Percentiles rank a stretch among this genome's conserved stretches.
phyloP scores from a whole-genome alignment of 2,888 invertebrate species.

The Trissoscelio sp. region DNA sequence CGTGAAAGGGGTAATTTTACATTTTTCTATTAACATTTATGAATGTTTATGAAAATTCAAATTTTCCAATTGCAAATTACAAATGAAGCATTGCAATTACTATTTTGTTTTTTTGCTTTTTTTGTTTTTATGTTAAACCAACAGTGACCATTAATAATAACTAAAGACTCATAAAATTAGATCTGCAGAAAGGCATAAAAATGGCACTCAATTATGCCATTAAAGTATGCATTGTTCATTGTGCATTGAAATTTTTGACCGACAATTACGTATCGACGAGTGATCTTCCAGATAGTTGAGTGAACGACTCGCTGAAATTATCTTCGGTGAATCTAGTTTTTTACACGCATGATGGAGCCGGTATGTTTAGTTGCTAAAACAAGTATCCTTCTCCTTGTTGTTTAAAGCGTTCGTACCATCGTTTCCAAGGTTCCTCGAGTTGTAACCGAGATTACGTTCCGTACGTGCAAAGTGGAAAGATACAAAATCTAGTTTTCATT shows the following conservation, averaged over 20 bases:
- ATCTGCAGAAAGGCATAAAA: too few relatives aligned
- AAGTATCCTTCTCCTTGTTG: constrained; percentile 6
- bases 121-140: too few relatives aligned
- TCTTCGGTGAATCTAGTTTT: constrained; percentile 39
- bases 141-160: constrained; percentile 3
- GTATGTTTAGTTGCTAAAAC: constrained; percentile 32
- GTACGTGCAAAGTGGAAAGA: too few relatives aligned
- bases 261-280: constrained; percentile 17
- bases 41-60: too few relatives aligned
- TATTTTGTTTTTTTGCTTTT: too few relatives aligned
- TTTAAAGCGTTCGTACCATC: constrained; percentile 1
- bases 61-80: too few relatives aligned
- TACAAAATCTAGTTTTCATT: too few relatives aligned
- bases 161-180: too few relatives aligned
- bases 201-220: constrained; percentile 13
- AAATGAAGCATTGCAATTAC: too few relatives aligned
- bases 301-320: constrained; percentile 30
- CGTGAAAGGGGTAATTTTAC: too few relatives aligned
- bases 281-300: constrained; percentile 9
- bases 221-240: constrained; percentile 19
- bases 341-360: constrained; percentile 27
- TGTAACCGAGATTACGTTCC: too few relatives aligned
- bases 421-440: constrained; percentile 17
- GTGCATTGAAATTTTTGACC: constrained; percentile 5
- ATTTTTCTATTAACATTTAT: too few relatives aligned